A percentile compares a stretch with the other conserved stretches of the same genome.
Evolutionary conservation across 2,797 vertebrate genomes (phyloP).

Genomic region (Premnoplex brunnescens): DNA sequence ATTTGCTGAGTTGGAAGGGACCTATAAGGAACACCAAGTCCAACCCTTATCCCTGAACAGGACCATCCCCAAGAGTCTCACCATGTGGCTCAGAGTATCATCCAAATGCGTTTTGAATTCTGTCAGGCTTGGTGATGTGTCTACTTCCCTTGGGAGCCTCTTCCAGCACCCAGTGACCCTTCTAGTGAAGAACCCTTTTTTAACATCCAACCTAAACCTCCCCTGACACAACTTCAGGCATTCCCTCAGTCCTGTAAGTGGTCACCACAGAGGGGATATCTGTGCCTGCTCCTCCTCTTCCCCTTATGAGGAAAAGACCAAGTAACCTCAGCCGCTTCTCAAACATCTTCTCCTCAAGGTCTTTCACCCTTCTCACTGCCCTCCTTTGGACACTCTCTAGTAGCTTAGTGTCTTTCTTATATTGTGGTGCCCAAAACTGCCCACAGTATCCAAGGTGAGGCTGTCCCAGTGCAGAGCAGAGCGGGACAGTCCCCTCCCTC

Average conservation of each 20-base stretch:
- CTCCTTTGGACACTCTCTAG: background rate
- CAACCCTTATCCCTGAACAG: too few species aligned
- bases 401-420: background rate
- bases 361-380: background rate
- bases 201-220: too few species aligned
- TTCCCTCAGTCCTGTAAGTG: too few species aligned
- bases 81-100: too few species aligned
- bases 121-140: too few species aligned
- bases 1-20: background rate
- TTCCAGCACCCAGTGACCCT: too few species aligned
- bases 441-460: background rate
- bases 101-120: too few species aligned
- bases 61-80: background rate
- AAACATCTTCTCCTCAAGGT: background rate
- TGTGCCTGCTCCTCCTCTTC: background rate
- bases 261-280: background rate
- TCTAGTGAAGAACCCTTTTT: too few species aligned
- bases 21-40: background rate
- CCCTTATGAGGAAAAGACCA: background rate
- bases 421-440: background rate
- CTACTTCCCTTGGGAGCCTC: too few species aligned
- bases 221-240: too few species aligned
- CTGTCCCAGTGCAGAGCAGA: background rate
- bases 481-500: background rate
- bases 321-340: background rate